These are phyloP conservation scores for Eurytoma californica DNA, from an alignment of 2,888 invertebrate genomes.

Conservation along the genomic window DNA sequence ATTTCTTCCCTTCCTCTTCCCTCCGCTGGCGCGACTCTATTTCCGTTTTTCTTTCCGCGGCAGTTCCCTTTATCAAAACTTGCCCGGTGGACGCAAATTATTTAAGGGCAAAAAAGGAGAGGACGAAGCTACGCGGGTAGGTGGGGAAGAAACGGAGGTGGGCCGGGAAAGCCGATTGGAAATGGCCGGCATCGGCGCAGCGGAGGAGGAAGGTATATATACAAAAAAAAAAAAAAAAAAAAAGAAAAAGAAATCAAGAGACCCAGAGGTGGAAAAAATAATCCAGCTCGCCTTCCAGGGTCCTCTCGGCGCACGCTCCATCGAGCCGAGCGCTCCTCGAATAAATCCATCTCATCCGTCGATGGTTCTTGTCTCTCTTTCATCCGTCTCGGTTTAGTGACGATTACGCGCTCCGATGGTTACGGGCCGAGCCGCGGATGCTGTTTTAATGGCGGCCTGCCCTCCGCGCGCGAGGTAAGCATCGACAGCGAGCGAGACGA, in stretches of 20 bases:
- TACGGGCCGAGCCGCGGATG: constrained; percentile 44
- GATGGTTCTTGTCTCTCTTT: constrained; percentile 24
- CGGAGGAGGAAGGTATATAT: background rate
- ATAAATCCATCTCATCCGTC: constrained; percentile 57
- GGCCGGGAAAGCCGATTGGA: constrained; percentile 12
- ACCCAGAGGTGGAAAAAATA: constrained; percentile 28
- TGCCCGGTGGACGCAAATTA: constrained; percentile 44
- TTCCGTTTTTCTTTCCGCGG: constrained; percentile 38
- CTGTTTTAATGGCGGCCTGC: constrained; percentile 52
- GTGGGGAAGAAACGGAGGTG: background rate
- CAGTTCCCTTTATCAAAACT: constrained; percentile 46
- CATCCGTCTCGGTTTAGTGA: constrained; percentile 55
- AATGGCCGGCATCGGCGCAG: background rate
- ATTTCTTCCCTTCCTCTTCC: constrained; percentile 25
- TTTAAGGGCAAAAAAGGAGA: constrained; percentile 36
- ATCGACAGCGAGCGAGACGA: background rate
- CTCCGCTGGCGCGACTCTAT: constrained; percentile 6
- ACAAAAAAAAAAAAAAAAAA: background rate
- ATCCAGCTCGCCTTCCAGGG: background rate
- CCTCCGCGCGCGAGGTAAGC: background rate
- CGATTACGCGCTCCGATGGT: constrained; percentile 55
- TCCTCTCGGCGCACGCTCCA: constrained; percentile 42
- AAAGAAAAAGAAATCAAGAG: background rate
- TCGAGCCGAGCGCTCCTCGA: constrained; percentile 48
- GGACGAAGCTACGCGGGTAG: background rate